phyloP scores from a whole-genome alignment of 2,888 invertebrate species.

The Lomographa bimaculata region DNA sequence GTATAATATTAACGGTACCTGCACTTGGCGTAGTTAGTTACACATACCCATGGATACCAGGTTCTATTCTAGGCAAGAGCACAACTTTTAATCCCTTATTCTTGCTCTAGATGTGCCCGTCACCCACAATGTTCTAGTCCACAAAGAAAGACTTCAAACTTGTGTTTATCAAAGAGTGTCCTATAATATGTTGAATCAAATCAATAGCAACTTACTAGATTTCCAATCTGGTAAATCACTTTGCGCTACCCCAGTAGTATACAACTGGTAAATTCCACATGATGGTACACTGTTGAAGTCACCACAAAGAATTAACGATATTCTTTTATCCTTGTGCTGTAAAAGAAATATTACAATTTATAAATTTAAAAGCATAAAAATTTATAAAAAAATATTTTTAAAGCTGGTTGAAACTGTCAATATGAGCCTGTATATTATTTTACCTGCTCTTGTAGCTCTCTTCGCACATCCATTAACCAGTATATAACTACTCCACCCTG shows the following conservation, averaged over 20 bases:
- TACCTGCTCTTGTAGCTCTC: constrained; percentile 60
- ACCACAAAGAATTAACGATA: constrained; percentile 92
- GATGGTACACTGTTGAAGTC: constrained; percentile 96
- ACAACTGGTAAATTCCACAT: constrained; percentile 91
- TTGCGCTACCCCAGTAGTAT: constrained; percentile 87
- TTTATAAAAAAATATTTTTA: constrained; percentile 6
- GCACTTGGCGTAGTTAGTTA: no score
- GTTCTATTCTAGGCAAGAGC: no score
- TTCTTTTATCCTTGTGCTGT: constrained; percentile 59
- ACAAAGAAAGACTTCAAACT: no score
- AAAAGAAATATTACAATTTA: constrained; percentile 32
- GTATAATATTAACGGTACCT: no score
- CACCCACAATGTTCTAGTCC: no score
- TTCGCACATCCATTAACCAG: constrained; percentile 85
- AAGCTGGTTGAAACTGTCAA: not conserved
- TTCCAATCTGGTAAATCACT: constrained; percentile 89
- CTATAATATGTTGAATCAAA: no score
- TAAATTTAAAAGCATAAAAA: no score
- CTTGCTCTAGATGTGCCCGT: no score
- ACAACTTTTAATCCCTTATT: no score
- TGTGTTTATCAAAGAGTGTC: no score
- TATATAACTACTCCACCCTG: constrained; percentile 90
- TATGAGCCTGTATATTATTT: constrained; percentile 10
- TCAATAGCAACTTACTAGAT: constrained; percentile 85
- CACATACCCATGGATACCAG: no score